phyloP scores from a whole-genome alignment of 2,113 vertebrate genomes.

The Labrus mixtus region DNA sequence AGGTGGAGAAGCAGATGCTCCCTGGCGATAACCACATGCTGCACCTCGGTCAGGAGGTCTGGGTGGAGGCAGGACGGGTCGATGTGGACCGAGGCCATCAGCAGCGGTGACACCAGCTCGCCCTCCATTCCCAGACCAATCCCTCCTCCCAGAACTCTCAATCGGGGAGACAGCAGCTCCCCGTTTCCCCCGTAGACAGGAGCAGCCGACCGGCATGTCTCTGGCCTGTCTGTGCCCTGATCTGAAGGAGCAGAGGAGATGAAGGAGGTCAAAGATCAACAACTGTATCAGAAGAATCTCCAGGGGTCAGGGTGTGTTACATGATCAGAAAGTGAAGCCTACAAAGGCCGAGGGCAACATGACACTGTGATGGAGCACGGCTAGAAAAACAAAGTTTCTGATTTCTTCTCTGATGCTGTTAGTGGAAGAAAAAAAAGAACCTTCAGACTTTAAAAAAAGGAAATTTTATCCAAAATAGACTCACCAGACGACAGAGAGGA shows the following conservation, averaged over 20 bases:
- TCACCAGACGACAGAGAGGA: slow-evolving; percentile 6
- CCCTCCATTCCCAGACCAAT: slow-evolving; percentile 83
- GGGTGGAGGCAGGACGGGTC: slow-evolving; percentile 93
- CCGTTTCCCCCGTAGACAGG: slow-evolving; percentile 89
- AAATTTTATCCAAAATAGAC: background rate
- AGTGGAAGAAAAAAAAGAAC: background rate
- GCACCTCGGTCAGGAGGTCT: slow-evolving; percentile 94
- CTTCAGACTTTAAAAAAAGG: background rate
- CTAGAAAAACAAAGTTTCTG: slow-evolving; percentile 48
- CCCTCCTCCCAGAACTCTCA: slow-evolving; percentile 74
- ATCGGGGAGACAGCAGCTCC: slow-evolving; percentile 91
- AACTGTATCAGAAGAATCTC: slow-evolving; percentile 33
- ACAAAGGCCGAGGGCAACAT: slow-evolving; percentile 61
- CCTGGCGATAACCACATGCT: slow-evolving; percentile 94
- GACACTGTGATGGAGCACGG: slow-evolving; percentile 41
- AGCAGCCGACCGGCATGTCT: slow-evolving; percentile 89
- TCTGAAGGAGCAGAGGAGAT: slow-evolving; percentile 81
- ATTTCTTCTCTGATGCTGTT: slow-evolving; percentile 18
- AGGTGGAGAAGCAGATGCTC: slow-evolving; percentile 94
- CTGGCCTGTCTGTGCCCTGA: slow-evolving; percentile 90
- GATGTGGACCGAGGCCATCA: slow-evolving; percentile 91
- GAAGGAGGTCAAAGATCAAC: slow-evolving; percentile 54
- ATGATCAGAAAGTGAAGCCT: slow-evolving; percentile 57
- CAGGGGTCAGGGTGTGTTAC: slow-evolving; percentile 50
- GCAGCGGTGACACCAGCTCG: slow-evolving; percentile 92